Conservation (phyloP, 2,113 vertebrate genomes). For the Cryptotis parvus region DNA sequence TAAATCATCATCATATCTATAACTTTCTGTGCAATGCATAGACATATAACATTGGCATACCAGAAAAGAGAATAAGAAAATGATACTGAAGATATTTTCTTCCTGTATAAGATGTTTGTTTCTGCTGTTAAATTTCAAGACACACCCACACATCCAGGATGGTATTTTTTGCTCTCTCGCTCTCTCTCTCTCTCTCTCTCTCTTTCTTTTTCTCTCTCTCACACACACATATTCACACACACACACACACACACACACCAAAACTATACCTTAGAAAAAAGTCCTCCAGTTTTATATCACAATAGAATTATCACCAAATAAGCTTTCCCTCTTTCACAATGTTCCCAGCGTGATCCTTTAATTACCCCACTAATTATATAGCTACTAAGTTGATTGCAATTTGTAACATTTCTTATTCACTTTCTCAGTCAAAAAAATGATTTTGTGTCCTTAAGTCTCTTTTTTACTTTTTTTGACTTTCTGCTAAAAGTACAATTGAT, state of each 20-base stretch:
- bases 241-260: not conserved
- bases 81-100: not conserved
- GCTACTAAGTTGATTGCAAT: not conserved
- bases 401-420: not conserved
- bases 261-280: not conserved
- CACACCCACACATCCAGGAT: too few species aligned
- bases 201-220: too few species aligned
- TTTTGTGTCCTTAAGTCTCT: not conserved
- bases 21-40: not conserved
- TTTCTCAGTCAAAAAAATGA: conserved; percentile 18
- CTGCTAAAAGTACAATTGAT: not conserved
- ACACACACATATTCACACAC: not conserved
- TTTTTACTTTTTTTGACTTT: conserved; percentile 31
- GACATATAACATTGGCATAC: not conserved
- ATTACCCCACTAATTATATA: not conserved
- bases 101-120: not conserved
- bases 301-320: not conserved
- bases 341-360: not conserved
- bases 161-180: too few species aligned
- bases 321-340: not conserved
- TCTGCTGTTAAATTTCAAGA: not conserved
- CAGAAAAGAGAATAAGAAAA: not conserved
- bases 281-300: not conserved
- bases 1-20: not conserved
- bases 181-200: too few species aligned